Conservation (phyloP, 2,797 vertebrate genomes). For the Fratercula arctica region DNA sequence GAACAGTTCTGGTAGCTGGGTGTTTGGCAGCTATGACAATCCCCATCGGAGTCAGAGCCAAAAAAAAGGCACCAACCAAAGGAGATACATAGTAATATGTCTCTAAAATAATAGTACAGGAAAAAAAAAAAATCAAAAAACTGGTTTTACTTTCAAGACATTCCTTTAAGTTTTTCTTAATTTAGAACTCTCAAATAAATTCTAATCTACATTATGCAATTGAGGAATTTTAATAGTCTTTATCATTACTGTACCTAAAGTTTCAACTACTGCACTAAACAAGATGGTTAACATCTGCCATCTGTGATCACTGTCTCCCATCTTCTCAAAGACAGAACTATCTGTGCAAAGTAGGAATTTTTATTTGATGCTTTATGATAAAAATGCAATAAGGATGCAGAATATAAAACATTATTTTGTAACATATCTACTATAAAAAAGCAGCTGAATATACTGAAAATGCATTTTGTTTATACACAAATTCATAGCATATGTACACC, state of each 20-base stretch:
- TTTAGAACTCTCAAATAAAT: neutral
- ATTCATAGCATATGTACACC: neutral
- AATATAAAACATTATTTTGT: neutral
- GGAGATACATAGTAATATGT: conserved; percentile 89
- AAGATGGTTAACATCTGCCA: neutral
- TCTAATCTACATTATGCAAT: neutral
- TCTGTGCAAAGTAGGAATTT: neutral
- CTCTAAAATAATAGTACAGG: conserved; percentile 75
- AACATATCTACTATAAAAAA: neutral
- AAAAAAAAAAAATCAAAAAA: neutral
- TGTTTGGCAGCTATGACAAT: conserved; percentile 95
- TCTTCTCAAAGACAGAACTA: neutral
- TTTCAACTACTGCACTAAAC: neutral
- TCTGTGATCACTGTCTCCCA: neutral
- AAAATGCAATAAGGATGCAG: neutral
- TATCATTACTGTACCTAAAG: neutral
- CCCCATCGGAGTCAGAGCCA: conserved; percentile 94
- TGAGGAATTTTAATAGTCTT: neutral
- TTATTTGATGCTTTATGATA: neutral
- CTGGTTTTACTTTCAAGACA: neutral
- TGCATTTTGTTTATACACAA: neutral
- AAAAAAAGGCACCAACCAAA: conserved; percentile 93
- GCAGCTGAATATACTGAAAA: neutral
- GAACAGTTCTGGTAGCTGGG: conserved; percentile 93
- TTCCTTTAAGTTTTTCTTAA: neutral